Base-by-base conservation (phyloP, 2,888 invertebrate species). In the Adineta ricciae region DNA sequence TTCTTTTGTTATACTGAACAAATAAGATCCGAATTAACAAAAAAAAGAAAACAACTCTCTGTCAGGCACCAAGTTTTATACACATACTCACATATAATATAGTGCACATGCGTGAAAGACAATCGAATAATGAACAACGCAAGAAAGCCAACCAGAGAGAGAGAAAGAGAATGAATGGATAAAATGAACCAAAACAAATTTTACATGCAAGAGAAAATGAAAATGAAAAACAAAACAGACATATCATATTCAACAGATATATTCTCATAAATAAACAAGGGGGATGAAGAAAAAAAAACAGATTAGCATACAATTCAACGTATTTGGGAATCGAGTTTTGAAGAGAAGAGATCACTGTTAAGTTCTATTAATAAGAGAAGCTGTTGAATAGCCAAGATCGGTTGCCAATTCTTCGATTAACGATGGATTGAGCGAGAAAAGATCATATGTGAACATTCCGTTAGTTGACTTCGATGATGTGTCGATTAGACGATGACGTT, bases 1-100 rank as follows among this genome's bases (percentile, higher is more conserved):
- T 64, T 64, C 64, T 64, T 64, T 64, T 64, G 64, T 24, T 64
- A 27, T 64, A 64, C 64, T 64, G 64, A 64, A 64, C 64, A 64
- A 64, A 64, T 64, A 64, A 32, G 5, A 64, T 64, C 32, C 64
- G 21, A 21, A 52, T 21, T 52, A 16, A 52, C 21, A 16, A 52
- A 52, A 52, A 52, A 52, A 32, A 32, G 14, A 64, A 64, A 64
- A 64, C 64, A 32, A 19, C 64, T 64, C 64, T 64, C 64, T 32
- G 64, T 52, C 64, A 64, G 32, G 24, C 64, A 64, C 64, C 64
- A 32, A 32, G 27, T 0, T 32, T 64, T n/a, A n/a, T n/a, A n/a
- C n/a, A 9, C 11, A 50, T 19, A 50, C 50, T 16, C 50, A 50
- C 9, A 50, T 50, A 50, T 64, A 64, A 64, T 32, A 32, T 64